phyloP scores from a whole-genome alignment of 2,113 vertebrate species.

The Antechinus stuartii region DNA sequence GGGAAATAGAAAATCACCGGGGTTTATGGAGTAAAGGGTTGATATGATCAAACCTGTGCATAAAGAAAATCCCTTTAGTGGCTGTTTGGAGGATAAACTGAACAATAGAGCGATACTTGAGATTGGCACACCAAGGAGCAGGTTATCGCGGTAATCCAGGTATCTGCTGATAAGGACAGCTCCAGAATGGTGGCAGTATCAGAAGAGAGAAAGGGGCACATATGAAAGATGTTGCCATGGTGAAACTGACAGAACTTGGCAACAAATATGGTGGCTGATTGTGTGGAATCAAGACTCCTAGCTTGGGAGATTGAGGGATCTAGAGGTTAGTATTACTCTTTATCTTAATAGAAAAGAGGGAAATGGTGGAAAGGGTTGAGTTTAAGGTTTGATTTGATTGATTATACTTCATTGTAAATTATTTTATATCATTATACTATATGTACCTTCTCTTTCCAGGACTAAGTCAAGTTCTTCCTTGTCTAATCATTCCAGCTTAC shows the following conservation, averaged over 20 bases:
- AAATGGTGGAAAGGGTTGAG: not conserved
- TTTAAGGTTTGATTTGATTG: not conserved
- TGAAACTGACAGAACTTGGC: too few species aligned
- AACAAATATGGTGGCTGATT: not conserved
- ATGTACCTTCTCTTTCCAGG: not conserved
- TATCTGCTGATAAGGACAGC: not conserved
- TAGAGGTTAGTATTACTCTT: not conserved
- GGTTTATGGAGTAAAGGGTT: not conserved
- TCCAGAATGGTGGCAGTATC: too few species aligned
- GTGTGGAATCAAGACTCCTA: not conserved
- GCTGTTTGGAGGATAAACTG: not conserved
- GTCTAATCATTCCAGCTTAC: not conserved
- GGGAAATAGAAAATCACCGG: not conserved
- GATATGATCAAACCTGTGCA: not conserved
- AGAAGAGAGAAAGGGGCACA: not conserved
- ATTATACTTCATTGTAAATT: not conserved
- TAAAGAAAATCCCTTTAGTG: not conserved
- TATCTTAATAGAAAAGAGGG: not conserved
- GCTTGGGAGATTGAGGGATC: not conserved
- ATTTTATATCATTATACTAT: not conserved
- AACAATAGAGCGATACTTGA: not conserved
- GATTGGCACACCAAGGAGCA: not conserved
- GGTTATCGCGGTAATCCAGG: not conserved
- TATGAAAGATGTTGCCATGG: not conserved
- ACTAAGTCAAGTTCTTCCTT: not conserved